Base-by-base conservation (phyloP, 1,140 invertebrate genomes). In the Hylaeus anthracinus region DNA sequence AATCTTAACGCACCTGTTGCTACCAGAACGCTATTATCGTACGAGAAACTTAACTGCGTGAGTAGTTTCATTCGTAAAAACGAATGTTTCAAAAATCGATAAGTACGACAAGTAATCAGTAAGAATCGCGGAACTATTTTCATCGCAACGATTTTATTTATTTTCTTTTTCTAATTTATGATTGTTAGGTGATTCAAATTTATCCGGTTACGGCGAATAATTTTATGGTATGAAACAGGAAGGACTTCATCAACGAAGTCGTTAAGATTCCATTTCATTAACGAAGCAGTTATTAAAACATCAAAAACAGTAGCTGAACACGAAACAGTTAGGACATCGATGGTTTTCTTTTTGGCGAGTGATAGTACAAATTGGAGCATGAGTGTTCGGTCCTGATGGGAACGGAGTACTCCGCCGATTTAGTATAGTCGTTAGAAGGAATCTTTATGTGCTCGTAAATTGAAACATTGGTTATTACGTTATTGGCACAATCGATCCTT, bases 261-360 rank as follows among this genome's bases (percentile, higher is more conserved):
- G 66, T 60, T 78, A 70, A 71, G 58, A 58, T 61, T 53, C 66
- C 53, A 10, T 45, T 67, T 15, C 41, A 26, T 61, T 51, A 61
- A 43, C 48, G 12, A 78, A 71, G 75, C 67, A 43, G 10, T 55
- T 74, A 71, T 71, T 71, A 76, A 76, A 66, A 76, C 63, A 76
- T 76, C 63, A 56, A 58, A 76, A 76, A 76, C 12, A 53, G 37
- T 56, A 66, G 1, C 55, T 58, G 63, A 61, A 71, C 45, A 78
- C 37, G 66, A 56, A 71, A 78, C 37, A 77, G 43, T 77, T 43
- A 78, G 67, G 39, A 71, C 37, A 71, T 41, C 37, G 26, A 71
- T 61, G 15, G 14, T 45, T 72, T 60, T 66, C 55, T 58, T 9
- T 63, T 71, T 37, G 6, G 55, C 41, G 48, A 66, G 39, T 41